A percentile compares a stretch with the other conserved stretches of the same genome.
These are phyloP conservation scores for Myxocyprinus asiaticus DNA, from an alignment of 2,113 vertebrate species.

Conservation along the genomic window DNA sequence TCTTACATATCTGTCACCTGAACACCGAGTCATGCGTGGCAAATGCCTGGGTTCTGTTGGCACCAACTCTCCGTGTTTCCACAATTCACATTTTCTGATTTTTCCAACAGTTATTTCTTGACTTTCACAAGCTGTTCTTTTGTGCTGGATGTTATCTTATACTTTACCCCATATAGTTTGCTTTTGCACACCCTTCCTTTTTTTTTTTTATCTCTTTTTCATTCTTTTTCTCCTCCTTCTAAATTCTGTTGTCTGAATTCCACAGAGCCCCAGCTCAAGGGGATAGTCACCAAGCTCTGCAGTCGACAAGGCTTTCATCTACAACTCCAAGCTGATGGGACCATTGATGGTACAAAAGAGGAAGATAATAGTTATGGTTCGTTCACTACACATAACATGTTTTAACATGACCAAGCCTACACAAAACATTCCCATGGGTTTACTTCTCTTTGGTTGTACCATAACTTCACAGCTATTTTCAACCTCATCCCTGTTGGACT, in stretches of 20 bases:
- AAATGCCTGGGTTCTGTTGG: background rate
- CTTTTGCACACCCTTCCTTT: background rate
- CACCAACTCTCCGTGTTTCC: slow-evolving; percentile 14
- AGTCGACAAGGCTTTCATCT: slow-evolving; percentile 97
- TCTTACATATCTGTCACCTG: slow-evolving; percentile 8
- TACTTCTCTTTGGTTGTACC: slow-evolving; percentile 7
- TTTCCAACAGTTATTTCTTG: background rate
- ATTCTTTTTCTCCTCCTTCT: slow-evolving; percentile 1
- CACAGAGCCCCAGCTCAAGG: slow-evolving; percentile 98
- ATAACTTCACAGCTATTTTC: slow-evolving; percentile 85
- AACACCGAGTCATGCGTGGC: slow-evolving; percentile 10
- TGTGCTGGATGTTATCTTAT: slow-evolving; percentile 6
- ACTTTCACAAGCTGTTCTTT: slow-evolving; percentile 1
- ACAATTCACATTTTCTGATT: slow-evolving; percentile 28
- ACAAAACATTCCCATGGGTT: background rate
- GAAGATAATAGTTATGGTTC: slow-evolving; percentile 83
- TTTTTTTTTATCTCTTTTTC: slow-evolving; percentile 14
- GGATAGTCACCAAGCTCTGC: slow-evolving; percentile 96
- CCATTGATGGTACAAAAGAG: slow-evolving; percentile 96
- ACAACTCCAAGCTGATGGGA: slow-evolving; percentile 95
- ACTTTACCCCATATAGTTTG: background rate
- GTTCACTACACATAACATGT: background rate
- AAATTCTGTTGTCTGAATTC: slow-evolving; percentile 37
- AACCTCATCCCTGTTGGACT: slow-evolving; percentile 99
- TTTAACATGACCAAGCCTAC: background rate